Percentiles rank a stretch among this genome's conserved stretches.
phyloP scores from a whole-genome alignment of 2,113 vertebrate species.

The Taurulus bubalis region DNA sequence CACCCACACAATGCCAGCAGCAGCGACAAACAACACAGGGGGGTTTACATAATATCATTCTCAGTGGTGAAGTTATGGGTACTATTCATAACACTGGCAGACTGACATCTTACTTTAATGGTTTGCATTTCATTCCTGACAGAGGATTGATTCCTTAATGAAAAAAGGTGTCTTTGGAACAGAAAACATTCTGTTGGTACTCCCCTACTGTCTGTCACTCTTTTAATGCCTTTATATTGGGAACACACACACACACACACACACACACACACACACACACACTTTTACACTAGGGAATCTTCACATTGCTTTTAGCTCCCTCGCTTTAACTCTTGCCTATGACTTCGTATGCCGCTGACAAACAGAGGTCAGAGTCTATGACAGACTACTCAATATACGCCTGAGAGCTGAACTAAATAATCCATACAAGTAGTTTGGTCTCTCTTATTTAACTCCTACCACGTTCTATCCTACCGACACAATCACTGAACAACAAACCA shows the following conservation, averaged over 20 bases:
- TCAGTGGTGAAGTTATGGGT: slow-evolving; percentile 1
- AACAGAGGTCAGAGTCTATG: slow-evolving; percentile 36
- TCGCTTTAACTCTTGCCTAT: neutral
- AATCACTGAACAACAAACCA: neutral
- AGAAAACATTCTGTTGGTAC: neutral
- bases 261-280: slow-evolving; percentile 10
- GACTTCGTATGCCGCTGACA: slow-evolving; percentile 14
- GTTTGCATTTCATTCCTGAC: neutral
- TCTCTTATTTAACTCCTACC: slow-evolving; percentile 25
- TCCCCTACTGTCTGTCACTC: neutral
- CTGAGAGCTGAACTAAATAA: slow-evolving; percentile 36
- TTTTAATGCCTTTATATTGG: neutral
- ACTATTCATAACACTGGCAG: slow-evolving; percentile 16
- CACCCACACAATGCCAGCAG: neutral
- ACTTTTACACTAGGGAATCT: neutral
- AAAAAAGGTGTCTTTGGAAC: slow-evolving; percentile 4
- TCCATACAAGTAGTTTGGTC: slow-evolving; percentile 32
- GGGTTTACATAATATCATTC: slow-evolving; percentile 10
- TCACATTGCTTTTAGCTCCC: neutral
- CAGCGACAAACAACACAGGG: neutral
- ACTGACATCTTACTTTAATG: neutral
- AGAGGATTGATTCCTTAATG: slow-evolving; percentile 17
- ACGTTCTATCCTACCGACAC: neutral
- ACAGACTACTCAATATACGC: slow-evolving; percentile 56
- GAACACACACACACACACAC: neutral